Percentiles rank a stretch among this genome's conserved stretches.
Evolutionary conservation across 2,113 vertebrate species (phyloP).

Genomic region (Alexandromys fortis): DNA sequence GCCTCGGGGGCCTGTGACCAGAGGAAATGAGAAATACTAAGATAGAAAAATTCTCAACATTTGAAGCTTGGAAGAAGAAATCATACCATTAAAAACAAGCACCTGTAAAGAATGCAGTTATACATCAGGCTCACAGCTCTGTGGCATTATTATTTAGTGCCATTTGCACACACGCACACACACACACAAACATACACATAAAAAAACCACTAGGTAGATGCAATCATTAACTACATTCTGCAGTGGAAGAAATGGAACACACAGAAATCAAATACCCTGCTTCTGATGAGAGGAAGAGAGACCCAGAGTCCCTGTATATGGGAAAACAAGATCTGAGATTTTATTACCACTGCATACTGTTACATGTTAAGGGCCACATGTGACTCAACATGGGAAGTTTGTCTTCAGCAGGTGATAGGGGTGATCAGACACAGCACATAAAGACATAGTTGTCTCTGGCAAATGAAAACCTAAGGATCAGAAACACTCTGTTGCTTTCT

Average conservation of each 20-base stretch:
- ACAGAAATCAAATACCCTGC: not conserved
- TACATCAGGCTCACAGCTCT: not conserved
- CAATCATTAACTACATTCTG: not conserved
- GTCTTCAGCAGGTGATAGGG: not conserved
- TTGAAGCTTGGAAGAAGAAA: conserved; percentile 11
- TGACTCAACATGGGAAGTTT: not conserved
- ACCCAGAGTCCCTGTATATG: not conserved
- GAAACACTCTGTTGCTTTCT: not conserved
- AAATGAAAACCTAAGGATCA: conserved; percentile 17
- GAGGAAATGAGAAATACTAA: conserved; percentile 26
- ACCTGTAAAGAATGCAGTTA: not conserved
- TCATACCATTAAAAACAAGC: not conserved
- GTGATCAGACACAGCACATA: not conserved
- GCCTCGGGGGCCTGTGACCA: not conserved
- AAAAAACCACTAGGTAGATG: not conserved
- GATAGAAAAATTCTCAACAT: not conserved
- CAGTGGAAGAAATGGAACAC: not conserved
- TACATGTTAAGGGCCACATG: not conserved
- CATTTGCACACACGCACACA: conserved; percentile 17
- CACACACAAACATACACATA: not conserved
- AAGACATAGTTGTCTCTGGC: not conserved
- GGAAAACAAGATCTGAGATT: not conserved
- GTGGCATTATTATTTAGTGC: not conserved
- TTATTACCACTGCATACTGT: not conserved
- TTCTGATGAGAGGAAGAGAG: not conserved